Conservation (phyloP, 2,113 vertebrate species). For the Pelusios castaneus region DNA sequence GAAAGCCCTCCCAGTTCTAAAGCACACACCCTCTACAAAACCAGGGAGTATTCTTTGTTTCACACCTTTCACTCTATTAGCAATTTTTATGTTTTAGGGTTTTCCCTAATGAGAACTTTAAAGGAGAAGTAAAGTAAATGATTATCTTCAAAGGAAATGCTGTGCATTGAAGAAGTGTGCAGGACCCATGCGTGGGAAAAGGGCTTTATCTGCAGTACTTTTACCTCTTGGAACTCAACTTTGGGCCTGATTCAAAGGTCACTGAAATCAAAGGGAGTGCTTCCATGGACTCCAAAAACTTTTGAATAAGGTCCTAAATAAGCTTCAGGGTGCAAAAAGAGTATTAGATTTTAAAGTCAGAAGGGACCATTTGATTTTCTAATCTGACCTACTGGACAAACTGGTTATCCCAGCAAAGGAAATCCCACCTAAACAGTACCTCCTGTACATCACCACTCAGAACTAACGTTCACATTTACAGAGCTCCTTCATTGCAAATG, state of each 20-base stretch:
- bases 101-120: not conserved
- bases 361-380: not conserved
- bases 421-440: not conserved
- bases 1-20: no score
- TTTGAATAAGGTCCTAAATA: accelerated
- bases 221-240: accelerated
- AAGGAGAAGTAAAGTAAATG: not conserved
- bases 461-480: not conserved
- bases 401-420: not conserved
- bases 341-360: not conserved
- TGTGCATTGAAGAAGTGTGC: not conserved
- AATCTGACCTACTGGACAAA: accelerated
- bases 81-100: not conserved
- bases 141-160: not conserved
- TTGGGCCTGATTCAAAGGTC: not conserved
- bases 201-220: no score
- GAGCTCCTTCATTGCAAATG: not conserved
- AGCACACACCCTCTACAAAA: not conserved
- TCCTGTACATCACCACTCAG: not conserved
- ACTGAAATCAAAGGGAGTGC: accelerated
- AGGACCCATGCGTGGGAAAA: not conserved
- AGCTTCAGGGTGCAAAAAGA: accelerated
- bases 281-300: not conserved
- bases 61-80: not conserved
- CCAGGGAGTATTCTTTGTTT: not conserved